phyloP scores from a whole-genome alignment of 2,113 vertebrate species.

The Silurus asotus region DNA sequence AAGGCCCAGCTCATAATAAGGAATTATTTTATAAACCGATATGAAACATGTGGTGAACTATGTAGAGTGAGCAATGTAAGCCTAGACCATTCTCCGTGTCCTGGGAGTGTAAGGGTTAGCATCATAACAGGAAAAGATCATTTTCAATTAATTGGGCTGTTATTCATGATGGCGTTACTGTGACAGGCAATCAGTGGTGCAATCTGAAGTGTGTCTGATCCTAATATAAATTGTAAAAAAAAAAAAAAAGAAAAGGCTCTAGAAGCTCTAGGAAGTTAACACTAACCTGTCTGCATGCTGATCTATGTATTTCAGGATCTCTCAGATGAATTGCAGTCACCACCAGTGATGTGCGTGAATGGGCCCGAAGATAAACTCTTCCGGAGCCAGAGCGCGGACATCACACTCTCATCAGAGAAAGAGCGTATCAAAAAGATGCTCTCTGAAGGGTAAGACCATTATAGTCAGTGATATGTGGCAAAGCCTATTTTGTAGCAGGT shows the following conservation, averaged over 20 bases:
- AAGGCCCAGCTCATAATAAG: background rate
- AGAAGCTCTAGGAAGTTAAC: background rate
- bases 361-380: slow-evolving; percentile 93
- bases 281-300: too few species aligned
- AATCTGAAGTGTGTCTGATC: background rate
- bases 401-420: slow-evolving; percentile 84
- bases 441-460: slow-evolving; percentile 82
- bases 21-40: background rate
- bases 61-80: background rate
- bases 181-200: background rate
- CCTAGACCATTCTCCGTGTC: background rate
- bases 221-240: background rate
- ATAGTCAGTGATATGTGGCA: background rate
- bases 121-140: background rate
- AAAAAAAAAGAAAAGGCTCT: background rate
- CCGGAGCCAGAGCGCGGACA: slow-evolving; percentile 91
- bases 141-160: background rate
- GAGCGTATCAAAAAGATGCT: slow-evolving; percentile 97
- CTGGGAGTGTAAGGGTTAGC: background rate
- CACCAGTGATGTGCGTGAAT: slow-evolving; percentile 81
- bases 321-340: slow-evolving; percentile 77
- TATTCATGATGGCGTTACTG: background rate
- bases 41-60: background rate
- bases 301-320: slow-evolving; percentile 68
- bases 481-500: background rate